phyloP scores from a whole-genome alignment of 2,888 invertebrate species.

The Ecdyonurus torrentis region DNA sequence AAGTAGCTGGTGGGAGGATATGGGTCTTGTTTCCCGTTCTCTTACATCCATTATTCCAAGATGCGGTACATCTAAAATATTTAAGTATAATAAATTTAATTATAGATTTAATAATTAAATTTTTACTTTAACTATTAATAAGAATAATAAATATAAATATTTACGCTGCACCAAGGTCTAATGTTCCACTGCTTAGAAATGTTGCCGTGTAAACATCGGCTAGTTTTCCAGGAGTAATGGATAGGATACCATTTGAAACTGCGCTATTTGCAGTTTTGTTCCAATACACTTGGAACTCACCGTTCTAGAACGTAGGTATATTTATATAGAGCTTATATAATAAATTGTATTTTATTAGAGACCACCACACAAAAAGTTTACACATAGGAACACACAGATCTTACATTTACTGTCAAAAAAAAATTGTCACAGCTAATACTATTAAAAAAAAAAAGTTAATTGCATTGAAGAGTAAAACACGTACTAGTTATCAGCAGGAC shows the following conservation, averaged over 20 bases:
- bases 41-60: constrained; percentile 33
- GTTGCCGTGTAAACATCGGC: constrained; percentile 36
- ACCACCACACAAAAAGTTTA: too few relatives aligned
- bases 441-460: too few relatives aligned
- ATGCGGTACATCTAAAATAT: constrained; percentile 20
- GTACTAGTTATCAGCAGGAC: too few relatives aligned
- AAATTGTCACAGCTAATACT: too few relatives aligned
- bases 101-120: neutral
- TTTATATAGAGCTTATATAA: too few relatives aligned
- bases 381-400: too few relatives aligned
- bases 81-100: neutral
- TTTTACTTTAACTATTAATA: neutral
- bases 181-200: constrained; percentile 33
- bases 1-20: constrained; percentile 45
- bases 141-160: neutral
- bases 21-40: constrained; percentile 34
- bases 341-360: too few relatives aligned
- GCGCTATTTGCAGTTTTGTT: constrained; percentile 24
- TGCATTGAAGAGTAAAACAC: too few relatives aligned
- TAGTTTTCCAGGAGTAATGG: constrained; percentile 41
- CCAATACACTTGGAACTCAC: constrained; percentile 52
- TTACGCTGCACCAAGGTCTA: constrained; percentile 32
- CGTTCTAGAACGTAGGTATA: too few relatives aligned
- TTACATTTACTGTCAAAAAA: too few relatives aligned
- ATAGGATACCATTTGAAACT: constrained; percentile 33